Conservation (phyloP, 2,888 invertebrate species). For the Gibbula magus region DNA sequence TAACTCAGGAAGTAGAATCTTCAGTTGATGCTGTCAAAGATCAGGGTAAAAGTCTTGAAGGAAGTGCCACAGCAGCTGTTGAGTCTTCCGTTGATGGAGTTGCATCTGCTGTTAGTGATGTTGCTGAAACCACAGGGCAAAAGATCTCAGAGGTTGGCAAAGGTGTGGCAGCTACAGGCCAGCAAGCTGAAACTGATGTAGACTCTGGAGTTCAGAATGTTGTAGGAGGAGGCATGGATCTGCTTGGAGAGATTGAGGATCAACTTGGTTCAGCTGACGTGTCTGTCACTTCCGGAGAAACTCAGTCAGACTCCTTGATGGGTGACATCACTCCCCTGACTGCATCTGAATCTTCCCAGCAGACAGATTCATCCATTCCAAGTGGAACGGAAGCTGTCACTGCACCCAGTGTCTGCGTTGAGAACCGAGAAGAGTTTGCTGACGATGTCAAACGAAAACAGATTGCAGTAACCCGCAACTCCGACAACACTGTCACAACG, state of each 20-base stretch:
- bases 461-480: neutral
- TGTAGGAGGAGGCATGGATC: neutral
- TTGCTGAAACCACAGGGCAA: neutral
- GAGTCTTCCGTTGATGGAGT: conserved; percentile 17
- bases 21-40: neutral
- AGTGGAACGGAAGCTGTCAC: conserved; percentile 7
- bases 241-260: conserved; percentile 9
- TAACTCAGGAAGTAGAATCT: neutral
- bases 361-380: conserved; percentile 7
- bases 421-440: neutral
- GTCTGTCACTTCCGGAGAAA: neutral
- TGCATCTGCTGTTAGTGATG: neutral
- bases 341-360: neutral
- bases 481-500: neutral
- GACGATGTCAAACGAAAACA: conserved; percentile 3
- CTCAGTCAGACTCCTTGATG: neutral
- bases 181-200: neutral
- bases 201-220: neutral
- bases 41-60: neutral
- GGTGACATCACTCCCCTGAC: neutral
- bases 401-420: neutral
- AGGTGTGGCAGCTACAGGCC: neutral
- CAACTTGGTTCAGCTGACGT: neutral
- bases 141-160: neutral
- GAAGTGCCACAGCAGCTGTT: neutral